A percentile compares a stretch with the other conserved stretches of the same genome.
Evolutionary conservation across 2,113 vertebrate species (phyloP).

Genomic region (Gracilinanus agilis): DNA sequence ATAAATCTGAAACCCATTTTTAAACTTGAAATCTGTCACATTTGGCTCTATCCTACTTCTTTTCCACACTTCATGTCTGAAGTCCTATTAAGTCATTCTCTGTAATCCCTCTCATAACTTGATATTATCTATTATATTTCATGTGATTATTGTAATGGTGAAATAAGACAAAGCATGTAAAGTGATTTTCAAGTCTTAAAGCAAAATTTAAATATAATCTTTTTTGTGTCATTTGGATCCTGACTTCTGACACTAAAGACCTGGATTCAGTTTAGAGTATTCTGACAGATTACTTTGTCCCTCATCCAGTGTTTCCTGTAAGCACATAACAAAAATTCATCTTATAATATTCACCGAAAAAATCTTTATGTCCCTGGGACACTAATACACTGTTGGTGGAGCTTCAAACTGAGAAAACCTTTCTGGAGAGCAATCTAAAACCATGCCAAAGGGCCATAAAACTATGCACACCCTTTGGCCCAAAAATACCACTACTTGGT

Average conservation of each 20-base stretch:
- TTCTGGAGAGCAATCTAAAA: too few species aligned
- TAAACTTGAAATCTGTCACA: neutral
- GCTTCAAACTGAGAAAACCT: too few species aligned
- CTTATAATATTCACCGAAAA: neutral
- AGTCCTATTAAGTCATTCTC: neutral
- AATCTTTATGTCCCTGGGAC: neutral
- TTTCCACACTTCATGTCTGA: neutral
- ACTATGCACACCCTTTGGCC: too few species aligned
- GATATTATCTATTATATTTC: neutral
- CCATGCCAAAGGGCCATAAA: too few species aligned
- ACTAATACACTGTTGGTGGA: too few species aligned
- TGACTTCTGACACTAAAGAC: neutral
- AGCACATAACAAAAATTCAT: neutral
- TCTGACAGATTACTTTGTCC: neutral
- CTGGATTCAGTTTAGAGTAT: neutral
- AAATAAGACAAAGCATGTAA: neutral
- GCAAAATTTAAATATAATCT: neutral
- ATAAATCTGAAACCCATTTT: neutral
- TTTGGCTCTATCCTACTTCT: neutral
- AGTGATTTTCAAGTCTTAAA: neutral
- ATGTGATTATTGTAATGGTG: neutral
- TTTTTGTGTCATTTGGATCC: neutral
- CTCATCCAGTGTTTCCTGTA: neutral
- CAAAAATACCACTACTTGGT: too few species aligned
- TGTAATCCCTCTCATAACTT: neutral